Evolutionary conservation across 92 coral and sea anemone species (phyloP), one percentile per base, ranked within the genome.

Genomic region (Siderastrea siderea): DNA sequence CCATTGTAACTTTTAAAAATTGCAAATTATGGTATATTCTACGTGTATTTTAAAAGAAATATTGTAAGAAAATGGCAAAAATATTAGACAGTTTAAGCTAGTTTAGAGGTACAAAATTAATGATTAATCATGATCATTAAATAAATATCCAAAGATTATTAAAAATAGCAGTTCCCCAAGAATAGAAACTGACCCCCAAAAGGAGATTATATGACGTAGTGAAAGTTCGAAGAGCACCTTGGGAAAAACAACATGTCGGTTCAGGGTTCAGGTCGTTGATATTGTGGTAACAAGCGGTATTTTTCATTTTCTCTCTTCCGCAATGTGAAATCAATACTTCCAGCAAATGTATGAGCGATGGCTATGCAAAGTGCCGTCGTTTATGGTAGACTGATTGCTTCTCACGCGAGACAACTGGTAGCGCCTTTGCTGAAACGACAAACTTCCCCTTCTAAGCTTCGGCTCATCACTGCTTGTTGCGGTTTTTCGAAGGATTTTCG

Each of bases 311-410:
- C 78, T 74, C 64, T 71, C 57, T 16, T 71, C 73, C 54, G 63
- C 87, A 48, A 84, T 84, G 87, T 74, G 81, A 74, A 63, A 62
- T 15, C 50, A 62, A 52, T 65, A 74, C 73, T 14, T 26, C n/a
- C 66, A 85, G n/a, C 84, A 53, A 48, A 46, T 71, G 53, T n/a
- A 55, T 68, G 49, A 72, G 78, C 78, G 75, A 97, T 93, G 98
- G 96, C 99, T 62, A 90, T 97, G 97, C 99, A 97, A 88, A 93
- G 97, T 59, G 96, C 98, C 44, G 95, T 97, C 3, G 99, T 97
- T 50, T 97, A 97, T 82, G 99, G 99, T 17, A 91, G 98, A 47
- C 81, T 97, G 78, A 86, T 97, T 54, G 96, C 95, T 68, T 83
- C 96, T 5, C 99, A 97, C 67, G 95, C 98, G 26, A 83, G 98